Conservation (phyloP, 2,113 vertebrate genomes). For the Upupa epops region DNA sequence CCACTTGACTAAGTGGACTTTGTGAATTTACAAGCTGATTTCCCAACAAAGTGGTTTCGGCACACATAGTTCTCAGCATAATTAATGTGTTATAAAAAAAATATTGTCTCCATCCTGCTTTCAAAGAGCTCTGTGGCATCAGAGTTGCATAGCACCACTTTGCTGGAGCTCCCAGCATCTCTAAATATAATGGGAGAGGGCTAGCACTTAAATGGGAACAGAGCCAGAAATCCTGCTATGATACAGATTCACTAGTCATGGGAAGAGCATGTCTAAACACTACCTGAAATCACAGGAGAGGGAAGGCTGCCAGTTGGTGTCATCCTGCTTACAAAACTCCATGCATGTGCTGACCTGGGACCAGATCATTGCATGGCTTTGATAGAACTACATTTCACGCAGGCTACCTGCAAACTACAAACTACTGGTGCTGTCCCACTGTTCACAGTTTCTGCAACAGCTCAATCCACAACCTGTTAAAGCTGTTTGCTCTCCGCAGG, state of each 20-base stretch:
- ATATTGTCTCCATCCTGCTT: accelerated
- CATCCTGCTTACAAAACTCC: accelerated
- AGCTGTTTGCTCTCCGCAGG: neutral
- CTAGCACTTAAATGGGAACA: neutral
- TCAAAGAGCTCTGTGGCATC: neutral
- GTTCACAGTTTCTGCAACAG: neutral
- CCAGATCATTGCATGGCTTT: accelerated
- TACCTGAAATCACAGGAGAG: neutral
- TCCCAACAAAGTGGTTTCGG: neutral
- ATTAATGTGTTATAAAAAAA: neutral
- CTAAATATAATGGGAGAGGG: neutral
- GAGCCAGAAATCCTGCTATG: neutral
- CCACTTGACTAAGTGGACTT: neutral
- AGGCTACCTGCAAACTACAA: neutral
- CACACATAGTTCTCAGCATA: neutral
- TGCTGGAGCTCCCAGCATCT: neutral
- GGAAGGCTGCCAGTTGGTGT: neutral
- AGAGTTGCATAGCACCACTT: neutral
- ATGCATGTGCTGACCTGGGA: accelerated
- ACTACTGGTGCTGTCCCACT: accelerated
- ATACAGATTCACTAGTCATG: accelerated
- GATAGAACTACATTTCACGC: accelerated
- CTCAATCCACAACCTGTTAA: neutral
- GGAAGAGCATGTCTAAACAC: neutral
- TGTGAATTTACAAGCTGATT: neutral